Conservation (phyloP, 2,888 invertebrate species). For the Halictus quadricinctus region DNA sequence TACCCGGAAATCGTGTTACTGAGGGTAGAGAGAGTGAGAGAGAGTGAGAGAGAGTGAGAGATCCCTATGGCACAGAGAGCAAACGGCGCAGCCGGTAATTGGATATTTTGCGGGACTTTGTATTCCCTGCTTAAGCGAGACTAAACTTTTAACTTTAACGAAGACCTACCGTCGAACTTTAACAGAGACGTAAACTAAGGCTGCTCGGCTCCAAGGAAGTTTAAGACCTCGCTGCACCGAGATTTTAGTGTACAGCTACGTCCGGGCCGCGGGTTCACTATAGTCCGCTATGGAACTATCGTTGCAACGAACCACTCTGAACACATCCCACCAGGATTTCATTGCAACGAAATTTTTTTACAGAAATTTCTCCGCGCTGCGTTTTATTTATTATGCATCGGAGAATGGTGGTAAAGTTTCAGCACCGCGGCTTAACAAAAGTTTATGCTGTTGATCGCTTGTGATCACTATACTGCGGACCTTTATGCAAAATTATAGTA, state of each 20-base stretch:
- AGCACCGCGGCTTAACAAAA: background rate
- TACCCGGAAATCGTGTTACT: background rate
- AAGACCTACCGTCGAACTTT: constrained; percentile 8
- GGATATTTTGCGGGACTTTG: background rate
- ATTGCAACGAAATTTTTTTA: background rate
- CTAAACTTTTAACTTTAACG: constrained; percentile 8
- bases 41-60: background rate
- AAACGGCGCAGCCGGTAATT: constrained; percentile 5
- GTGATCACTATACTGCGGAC: background rate
- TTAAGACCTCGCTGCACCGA: background rate
- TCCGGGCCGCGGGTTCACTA: background rate
- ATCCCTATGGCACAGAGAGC: background rate
- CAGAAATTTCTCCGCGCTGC: background rate
- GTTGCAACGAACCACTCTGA: background rate
- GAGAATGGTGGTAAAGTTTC: background rate
- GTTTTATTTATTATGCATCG: background rate
- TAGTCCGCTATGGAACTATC: background rate
- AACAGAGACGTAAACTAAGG: constrained; percentile 12
- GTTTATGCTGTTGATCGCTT: background rate
- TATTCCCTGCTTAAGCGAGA: constrained; percentile 2
- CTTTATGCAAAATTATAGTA: background rate
- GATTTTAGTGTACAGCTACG: background rate
- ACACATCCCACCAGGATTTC: background rate
- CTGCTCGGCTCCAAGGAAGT: background rate
- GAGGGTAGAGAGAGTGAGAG: background rate